Conservation (phyloP, 2,113 vertebrate species). For the Cepphus grylle region DNA sequence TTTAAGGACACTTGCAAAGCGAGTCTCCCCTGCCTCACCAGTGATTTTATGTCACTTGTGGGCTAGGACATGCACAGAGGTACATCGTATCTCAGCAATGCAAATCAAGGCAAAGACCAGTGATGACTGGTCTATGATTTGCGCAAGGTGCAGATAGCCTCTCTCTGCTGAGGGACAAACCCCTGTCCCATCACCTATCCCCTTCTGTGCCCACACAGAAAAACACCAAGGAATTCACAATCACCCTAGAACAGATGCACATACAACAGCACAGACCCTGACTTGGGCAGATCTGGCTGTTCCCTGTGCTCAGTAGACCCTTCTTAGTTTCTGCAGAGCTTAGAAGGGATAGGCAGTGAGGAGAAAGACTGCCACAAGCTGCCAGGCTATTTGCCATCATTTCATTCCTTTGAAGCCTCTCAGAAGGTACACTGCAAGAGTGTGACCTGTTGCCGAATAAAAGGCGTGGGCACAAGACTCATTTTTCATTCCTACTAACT, state of each 20-base stretch:
- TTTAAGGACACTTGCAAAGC: not conserved
- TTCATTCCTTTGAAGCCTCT: not conserved
- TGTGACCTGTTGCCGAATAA: not conserved
- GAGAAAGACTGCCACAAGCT: not conserved
- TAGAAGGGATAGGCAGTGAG: accelerated
- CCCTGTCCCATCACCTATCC: not conserved
- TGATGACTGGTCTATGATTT: not conserved
- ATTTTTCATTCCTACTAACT: not conserved
- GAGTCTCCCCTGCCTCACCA: accelerated
- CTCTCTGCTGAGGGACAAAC: not conserved
- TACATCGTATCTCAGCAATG: not conserved
- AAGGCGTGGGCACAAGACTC: not conserved
- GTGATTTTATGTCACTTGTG: not conserved
- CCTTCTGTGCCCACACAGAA: not conserved
- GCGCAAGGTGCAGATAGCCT: not conserved
- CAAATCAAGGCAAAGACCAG: not conserved
- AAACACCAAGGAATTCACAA: not conserved
- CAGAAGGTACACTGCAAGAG: not conserved
- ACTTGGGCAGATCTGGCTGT: not conserved
- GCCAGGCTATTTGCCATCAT: not conserved
- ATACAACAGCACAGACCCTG: not conserved
- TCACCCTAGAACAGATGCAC: not conserved
- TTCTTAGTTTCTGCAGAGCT: not conserved
- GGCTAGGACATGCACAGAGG: not conserved
- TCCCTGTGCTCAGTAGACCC: not conserved